Base-by-base conservation (phyloP, 2,888 invertebrate genomes). In the Podabrus alpinus region DNA sequence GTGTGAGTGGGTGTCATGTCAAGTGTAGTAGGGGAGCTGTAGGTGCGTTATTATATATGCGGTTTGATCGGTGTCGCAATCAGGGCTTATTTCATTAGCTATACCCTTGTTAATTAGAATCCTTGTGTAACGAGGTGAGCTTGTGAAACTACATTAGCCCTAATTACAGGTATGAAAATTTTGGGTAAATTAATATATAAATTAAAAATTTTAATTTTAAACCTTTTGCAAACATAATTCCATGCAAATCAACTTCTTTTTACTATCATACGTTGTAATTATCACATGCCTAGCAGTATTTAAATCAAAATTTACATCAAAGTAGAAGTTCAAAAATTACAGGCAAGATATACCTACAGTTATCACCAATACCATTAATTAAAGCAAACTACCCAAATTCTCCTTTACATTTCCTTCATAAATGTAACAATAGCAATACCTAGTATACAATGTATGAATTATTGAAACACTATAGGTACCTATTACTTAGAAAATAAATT, bases 61-160 rank as follows among this genome's bases (percentile, higher is more conserved):
- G 80, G 82, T 82, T 81, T 84, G 85, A 85, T 86, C 83, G 85
- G 85, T 84, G 85, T 84, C 83, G 85, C 86, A 87, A 87, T 87
- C 86, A 86, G 82, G 84, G 84, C 84, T 86, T 86, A 86, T 86
- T 87, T 85, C 85, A 86, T 87, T 87, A 86, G 83, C 84, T 83
- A 71, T 82, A 79, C 84, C 83, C 85, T 85, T 84, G 85, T 86
- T 86, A 87, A 86, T 87, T 86, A 85, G 85, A 82, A 83, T 82
- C 82, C 82, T 84, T 83, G 81, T 82, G 82, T 86, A 86, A 86
- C 86, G 84, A 86, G 85, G 85, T 85, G 83, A 84, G 83, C 84
- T 83, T 81, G 82, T 77, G 81, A 83, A 45, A 84, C 85, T 85
- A 82, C 84, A 84, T 80, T 83, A 82, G 81, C 84, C 85, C 84